Evolutionary conservation across 2,888 invertebrate genomes (phyloP), one percentile per base, ranked within the genome.

Genomic region (Plebejus argus): DNA sequence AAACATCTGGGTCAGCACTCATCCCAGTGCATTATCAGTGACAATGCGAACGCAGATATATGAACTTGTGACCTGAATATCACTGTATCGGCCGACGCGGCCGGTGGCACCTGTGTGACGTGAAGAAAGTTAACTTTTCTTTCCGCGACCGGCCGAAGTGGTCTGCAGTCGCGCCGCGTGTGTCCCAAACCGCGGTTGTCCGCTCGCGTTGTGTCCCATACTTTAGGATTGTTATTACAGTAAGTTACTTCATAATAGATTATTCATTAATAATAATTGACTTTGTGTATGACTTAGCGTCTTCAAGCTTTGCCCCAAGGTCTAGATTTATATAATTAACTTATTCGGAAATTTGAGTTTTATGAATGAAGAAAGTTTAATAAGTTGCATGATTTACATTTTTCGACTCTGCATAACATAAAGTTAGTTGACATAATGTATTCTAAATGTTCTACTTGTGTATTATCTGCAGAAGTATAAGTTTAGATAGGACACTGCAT

Each of bases 51-150:
- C 15, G 61, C 61, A 28, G 28, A 28, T 66, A 28, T 66, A 66
- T 66, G 66, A 66, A 33, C 28, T 66, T 33, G 66, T 66, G 33
- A 66, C 66, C 66, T 33, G 66, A 18, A 66, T 58, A 58, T 66
- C 66, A 33, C 28, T 66, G 15, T 33, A 28, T 33, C 66, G 61
- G 74, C 80, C 53, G 72, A 77, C 66, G 77, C 66, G 76, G 71
- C 66, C 71, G 74, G 66, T 35, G 70, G 72, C 75, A 70, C 78
- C 72, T 78, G 79, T 35, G 71, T 86, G 89, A 89, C 87, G 91
- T 90, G 83, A 90, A 93, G 93, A 93, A 93, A 93, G 93, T 91
- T 88, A 87, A 87, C 87, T 90, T 90, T 90, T 90, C 87, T 89
- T 84, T 87, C 88, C 87, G 86, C 33, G 6, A 66, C 28, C 28